Evolutionary conservation across 2,797 vertebrate species (phyloP).

Genomic region (Monodelphis domestica): DNA sequence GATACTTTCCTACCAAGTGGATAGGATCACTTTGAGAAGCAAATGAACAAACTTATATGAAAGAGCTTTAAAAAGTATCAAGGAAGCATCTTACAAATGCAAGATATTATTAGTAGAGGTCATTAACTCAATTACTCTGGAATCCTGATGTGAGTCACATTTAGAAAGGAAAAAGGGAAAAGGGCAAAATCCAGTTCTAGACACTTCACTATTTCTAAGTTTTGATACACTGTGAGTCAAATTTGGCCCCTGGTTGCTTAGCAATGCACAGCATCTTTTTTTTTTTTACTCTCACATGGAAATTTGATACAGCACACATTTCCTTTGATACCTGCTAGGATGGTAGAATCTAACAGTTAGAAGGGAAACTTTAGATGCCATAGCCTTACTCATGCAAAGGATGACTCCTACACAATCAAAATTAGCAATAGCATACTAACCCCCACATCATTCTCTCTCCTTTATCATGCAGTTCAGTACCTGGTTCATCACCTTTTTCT

Average conservation of each 20-base stretch:
- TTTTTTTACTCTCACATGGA: not conserved
- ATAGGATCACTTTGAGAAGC: not conserved
- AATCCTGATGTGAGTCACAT: not conserved
- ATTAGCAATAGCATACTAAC: not conserved
- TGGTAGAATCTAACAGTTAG: not conserved
- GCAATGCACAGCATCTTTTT: not conserved
- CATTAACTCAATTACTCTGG: not conserved
- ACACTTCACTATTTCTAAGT: not conserved
- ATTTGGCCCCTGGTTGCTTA: not conserved
- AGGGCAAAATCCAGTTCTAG: not conserved
- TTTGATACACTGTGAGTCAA: not conserved
- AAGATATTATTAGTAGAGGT: not conserved
- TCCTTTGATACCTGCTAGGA: not conserved
- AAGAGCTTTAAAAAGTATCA: not conserved
- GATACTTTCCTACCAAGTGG: not conserved
- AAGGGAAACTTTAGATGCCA: not conserved
- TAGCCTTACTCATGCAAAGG: not conserved
- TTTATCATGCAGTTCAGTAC: not conserved
- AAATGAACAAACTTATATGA: not conserved
- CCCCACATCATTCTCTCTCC: not conserved
- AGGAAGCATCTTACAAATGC: not conserved
- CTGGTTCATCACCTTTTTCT: not conserved
- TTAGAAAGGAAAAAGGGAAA: not conserved
- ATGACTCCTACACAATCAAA: not conserved
- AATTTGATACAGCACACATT: not conserved